Conservation (phyloP, 2,797 vertebrate genomes). For the Rhinoraja longicauda region DNA sequence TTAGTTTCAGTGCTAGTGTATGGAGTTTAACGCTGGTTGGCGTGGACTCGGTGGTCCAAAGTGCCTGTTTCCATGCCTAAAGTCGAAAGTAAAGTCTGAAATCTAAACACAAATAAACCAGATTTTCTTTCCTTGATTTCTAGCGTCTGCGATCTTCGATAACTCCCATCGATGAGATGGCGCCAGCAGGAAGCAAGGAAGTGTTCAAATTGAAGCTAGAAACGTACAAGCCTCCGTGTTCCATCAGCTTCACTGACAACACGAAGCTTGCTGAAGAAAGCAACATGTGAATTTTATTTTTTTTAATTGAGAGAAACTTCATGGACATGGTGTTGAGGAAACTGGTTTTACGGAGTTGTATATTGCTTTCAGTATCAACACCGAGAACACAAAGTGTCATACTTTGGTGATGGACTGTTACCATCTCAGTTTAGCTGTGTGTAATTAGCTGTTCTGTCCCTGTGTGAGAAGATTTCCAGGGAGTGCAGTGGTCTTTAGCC, state of each 20-base stretch:
- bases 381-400: neutral
- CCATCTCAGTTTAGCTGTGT: neutral
- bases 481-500: too few relatives aligned
- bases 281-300: neutral
- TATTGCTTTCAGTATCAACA: neutral
- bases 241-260: neutral
- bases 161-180: neutral
- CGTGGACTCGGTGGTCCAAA: too few relatives aligned
- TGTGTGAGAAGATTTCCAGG: neutral
- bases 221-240: too few relatives aligned
- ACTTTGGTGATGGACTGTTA: neutral
- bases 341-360: neutral
- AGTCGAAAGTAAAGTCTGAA: too few relatives aligned
- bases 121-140: neutral
- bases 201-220: neutral
- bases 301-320: neutral
- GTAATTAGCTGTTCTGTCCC: neutral
- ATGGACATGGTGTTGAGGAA: neutral
- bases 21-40: too few relatives aligned
- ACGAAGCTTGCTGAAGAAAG: neutral
- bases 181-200: neutral
- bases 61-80: too few relatives aligned
- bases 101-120: neutral
- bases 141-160: conserved; percentile 20
- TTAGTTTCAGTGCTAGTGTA: too few relatives aligned